Evolutionary conservation across 2,113 vertebrate species (phyloP).

Genomic region (Origma solitaria): DNA sequence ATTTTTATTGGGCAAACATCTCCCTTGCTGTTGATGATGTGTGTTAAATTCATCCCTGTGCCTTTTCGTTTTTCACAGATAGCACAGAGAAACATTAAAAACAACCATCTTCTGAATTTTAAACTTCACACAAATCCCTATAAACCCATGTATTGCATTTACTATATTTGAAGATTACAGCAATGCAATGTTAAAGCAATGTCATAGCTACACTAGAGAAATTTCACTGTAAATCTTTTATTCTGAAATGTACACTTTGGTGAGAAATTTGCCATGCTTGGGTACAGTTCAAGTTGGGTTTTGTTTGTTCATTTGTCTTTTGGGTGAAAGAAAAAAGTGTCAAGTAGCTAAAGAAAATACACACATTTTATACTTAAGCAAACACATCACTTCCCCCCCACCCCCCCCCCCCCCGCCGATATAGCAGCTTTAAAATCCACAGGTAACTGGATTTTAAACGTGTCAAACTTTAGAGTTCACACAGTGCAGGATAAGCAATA

Average conservation of each 20-base stretch:
- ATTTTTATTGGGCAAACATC: background rate
- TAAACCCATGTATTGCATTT: conserved; percentile 1
- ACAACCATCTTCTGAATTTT: background rate
- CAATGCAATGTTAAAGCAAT: conserved; percentile 36
- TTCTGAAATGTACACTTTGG: background rate
- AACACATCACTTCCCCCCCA: background rate
- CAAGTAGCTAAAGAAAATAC: background rate
- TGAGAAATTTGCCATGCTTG: background rate
- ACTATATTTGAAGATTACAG: conserved; percentile 17
- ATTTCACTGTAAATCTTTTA: background rate
- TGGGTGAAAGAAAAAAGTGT: background rate
- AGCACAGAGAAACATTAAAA: background rate
- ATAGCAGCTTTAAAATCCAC: background rate
- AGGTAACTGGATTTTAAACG: background rate
- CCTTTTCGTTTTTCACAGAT: background rate
- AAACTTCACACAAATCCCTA: conserved; percentile 13
- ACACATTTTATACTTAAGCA: background rate
- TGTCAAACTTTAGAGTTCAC: background rate
- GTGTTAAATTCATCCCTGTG: background rate
- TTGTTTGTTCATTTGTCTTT: conserved; percentile 42
- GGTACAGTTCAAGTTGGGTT: background rate
- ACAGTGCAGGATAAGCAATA: background rate
- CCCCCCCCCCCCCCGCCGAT: fast-evolving
- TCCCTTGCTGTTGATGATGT: background rate
- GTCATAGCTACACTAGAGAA: background rate